Evolutionary conservation across 2,888 invertebrate genomes (phyloP), one percentile per base, ranked within the genome.

Genomic region (Platerodrilus igneus): DNA sequence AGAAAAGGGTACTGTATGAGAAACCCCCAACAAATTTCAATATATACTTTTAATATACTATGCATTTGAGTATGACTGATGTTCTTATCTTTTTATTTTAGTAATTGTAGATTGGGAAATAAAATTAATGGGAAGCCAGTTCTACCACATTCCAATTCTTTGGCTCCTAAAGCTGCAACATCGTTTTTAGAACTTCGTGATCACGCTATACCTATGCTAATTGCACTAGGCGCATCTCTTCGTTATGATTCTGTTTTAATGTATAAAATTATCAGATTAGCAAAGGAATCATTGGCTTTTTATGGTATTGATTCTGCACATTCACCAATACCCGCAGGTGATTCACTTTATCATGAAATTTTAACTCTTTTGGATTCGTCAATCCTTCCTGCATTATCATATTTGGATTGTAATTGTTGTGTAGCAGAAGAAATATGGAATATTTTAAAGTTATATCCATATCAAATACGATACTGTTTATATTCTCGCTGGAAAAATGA

Each of bases 401-500:
- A 93, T 54, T 78, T 95, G 74, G 91, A 93, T 51, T 87, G 88
- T 55, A 97, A 97, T 68, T 95, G 94, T 63, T 91, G 93, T 53
- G 82, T 97, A 67, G 88, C 95, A 3, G 96, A 99, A 67, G 95
- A 97, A 68, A 78, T 99, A 45, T 99, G 97, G 87, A 83, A 82
- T 28, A 77, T 97, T 30, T 69, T 94, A 10, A 87, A 87, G 62
- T 71, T 83, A 30, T 91, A 86, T 68, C 89, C 92, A 0, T 92
- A 93, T 65, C 86, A 91, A 54, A 80, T 79, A 70, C 76, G 86
- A 69, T 85, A 74, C 49, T 86, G 90, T 52, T 72, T 97, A 47
- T 99, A 99, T 66, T 86, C 89, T 0, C 81, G 92, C 34, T 99
- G 97, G 99, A 96, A 97, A 68, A 92, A 92, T 60, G 92, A 94